These are phyloP conservation scores for Muschampia plurimacula DNA, from an alignment of 2,888 invertebrate species.

Conservation along the genomic window DNA sequence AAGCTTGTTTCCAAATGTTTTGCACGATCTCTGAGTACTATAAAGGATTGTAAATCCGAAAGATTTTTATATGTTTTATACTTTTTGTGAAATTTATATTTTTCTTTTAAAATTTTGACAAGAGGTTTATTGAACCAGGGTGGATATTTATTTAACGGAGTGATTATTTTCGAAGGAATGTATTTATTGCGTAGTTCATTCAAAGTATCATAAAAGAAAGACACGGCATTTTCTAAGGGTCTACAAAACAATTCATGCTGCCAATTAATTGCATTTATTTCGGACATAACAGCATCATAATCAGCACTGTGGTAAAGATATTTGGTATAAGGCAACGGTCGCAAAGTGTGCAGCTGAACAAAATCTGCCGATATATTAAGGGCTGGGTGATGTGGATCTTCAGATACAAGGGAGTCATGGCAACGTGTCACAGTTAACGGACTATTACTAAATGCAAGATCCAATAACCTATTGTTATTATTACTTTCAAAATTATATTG, in stretches of 20 bases:
- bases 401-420: not conserved
- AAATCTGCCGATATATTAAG: slow-evolving; percentile 7
- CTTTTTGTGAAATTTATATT: slow-evolving; percentile 32
- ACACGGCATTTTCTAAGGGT: not conserved
- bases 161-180: slow-evolving; percentile 11
- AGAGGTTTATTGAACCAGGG: slow-evolving; percentile 27
- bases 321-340: slow-evolving; percentile 4
- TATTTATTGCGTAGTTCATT: slow-evolving; percentile 14
- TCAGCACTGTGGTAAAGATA: not conserved
- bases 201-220: slow-evolving; percentile 15
- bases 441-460: slow-evolving; percentile 23
- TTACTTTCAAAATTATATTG: slow-evolving; percentile 17
- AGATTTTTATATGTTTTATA: slow-evolving; percentile 34
- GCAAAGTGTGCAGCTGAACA: slow-evolving; percentile 6
- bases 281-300: slow-evolving; percentile 5
- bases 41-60: slow-evolving; percentile 18
- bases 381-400: slow-evolving; percentile 27
- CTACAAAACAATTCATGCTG: not conserved
- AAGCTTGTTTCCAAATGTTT: not conserved
- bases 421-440: slow-evolving; percentile 3
- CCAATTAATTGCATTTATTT: slow-evolving; percentile 20
- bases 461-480: slow-evolving; percentile 7
- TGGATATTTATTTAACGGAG: slow-evolving; percentile 18
- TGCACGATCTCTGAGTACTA: slow-evolving; percentile 3
- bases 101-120: slow-evolving; percentile 34